Evolutionary conservation across 2,797 vertebrate species (phyloP), one percentile per base, ranked within the genome.

Genomic region (Catamblyrhynchus diadema): DNA sequence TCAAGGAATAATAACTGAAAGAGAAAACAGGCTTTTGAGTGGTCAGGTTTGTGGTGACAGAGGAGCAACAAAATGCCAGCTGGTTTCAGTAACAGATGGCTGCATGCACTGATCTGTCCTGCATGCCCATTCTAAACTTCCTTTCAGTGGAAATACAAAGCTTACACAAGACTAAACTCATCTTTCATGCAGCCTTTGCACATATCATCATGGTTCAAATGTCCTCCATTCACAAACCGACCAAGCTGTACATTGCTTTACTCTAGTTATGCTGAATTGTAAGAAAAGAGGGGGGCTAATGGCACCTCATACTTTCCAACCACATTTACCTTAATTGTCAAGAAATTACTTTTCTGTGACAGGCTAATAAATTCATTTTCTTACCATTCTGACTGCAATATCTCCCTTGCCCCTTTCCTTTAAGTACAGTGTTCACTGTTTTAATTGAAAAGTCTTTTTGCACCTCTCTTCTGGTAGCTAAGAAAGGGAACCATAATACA

Each of bases 21-120:
- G 65, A 94, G 59, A 86, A 81, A 82, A 72, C 35, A 81, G 39
- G 39, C 35, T 90, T 92, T 86, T 32, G 44, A 93, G 78, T 72
- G 91, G 78, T 72, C 42, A 47, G 83, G 90, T 85, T 74, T 88
- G 72, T 59, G 37, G 65, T 70, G 86, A 94, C 71, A 93, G 85
- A 94, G 82, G 45, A 95, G 82, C 81, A 79, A 75, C 85, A 94
- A 95, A 94, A 91, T 88, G 81, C 89, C 94, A 95, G 90, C 93
- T 95, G 95, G 88, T 90, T 94, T 96, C 6, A 4, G 60, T 93
- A 97, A 92, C 95, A 96, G 94, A 95, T 88, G 95, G 93, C 84
- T 87, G 66, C 14, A 5, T 42, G 67, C 86, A 71, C 81, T 77
- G 86, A 81, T 93, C 81, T 83, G 81, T 77, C 90, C 92, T 89